Conservation (phyloP, 2,888 invertebrate genomes). For the Allophyes oxyacanthae region DNA sequence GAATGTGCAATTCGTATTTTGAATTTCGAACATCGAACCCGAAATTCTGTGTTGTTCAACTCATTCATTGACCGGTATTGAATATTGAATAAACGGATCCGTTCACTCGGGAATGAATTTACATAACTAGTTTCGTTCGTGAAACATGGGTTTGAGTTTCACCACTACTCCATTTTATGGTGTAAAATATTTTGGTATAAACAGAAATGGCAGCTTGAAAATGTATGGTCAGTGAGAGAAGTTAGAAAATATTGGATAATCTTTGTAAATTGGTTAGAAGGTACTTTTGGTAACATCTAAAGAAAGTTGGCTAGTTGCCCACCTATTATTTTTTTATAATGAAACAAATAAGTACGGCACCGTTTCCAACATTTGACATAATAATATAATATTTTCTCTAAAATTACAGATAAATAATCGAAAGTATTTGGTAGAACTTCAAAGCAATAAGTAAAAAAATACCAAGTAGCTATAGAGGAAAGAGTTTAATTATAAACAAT, state of each 20-base stretch:
- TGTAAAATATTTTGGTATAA: conserved; percentile 6
- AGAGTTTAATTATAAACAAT: no score
- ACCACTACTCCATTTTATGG: conserved; percentile 11
- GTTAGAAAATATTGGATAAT: neutral
- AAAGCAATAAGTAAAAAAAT: no score
- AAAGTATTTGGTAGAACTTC: no score
- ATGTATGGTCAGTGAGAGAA: neutral
- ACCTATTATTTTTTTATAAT: no score
- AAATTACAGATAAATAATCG: no score
- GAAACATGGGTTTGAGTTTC: conserved; percentile 21
- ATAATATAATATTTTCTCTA: no score
- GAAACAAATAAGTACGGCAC: no score
- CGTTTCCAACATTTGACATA: no score
- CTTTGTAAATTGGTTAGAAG: no score
- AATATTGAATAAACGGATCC: conserved; percentile 54
- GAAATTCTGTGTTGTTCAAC: conserved; percentile 36
- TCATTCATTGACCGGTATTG: conserved; percentile 54
- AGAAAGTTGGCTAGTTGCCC: no score
- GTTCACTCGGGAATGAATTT: conserved; percentile 36
- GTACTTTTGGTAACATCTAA: no score
- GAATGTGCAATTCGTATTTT: conserved; percentile 35
- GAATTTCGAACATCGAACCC: conserved; percentile 50
- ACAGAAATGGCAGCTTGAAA: neutral
- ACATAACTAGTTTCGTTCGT: conserved; percentile 54
- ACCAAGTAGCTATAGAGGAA: no score